These are phyloP conservation scores for Fragum sueziense DNA, from an alignment of 2,888 invertebrate genomes.

Conservation along the genomic window DNA sequence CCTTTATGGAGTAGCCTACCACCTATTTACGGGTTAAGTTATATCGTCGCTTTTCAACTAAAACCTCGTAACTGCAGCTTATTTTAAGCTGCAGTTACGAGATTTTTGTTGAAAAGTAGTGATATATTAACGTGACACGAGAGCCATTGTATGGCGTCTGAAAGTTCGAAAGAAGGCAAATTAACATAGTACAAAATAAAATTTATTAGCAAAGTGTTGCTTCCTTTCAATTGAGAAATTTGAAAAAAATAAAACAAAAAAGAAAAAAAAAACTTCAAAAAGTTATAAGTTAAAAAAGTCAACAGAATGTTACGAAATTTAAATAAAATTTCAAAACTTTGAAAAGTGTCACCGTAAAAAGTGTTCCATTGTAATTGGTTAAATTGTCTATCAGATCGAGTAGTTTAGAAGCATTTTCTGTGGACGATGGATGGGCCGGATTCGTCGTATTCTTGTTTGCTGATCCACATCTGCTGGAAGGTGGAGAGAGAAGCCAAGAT, in stretches of 20 bases:
- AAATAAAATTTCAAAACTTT: constrained; percentile 20
- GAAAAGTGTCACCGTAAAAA: constrained; percentile 17
- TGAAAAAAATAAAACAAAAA: constrained; percentile 13
- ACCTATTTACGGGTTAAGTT: neutral
- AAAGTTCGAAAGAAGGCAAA: constrained; percentile 35
- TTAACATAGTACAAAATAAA: constrained; percentile 23
- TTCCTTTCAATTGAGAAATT: constrained; percentile 12
- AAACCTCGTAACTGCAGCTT: too few relatives aligned
- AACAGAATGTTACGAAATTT: constrained; percentile 27
- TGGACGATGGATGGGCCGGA: constrained; percentile 27
- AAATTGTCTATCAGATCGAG: constrained; percentile 21
- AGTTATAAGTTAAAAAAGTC: constrained; percentile 19
- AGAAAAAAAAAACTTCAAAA: neutral
- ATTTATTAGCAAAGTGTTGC: constrained; percentile 29
- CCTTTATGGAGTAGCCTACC: constrained; percentile 1
- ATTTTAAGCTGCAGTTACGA: too few relatives aligned
- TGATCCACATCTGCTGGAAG: constrained; percentile 26
- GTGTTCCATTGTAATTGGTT: constrained; percentile 20
- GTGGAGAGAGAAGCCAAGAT: constrained; percentile 24
- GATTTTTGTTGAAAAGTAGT: too few relatives aligned
- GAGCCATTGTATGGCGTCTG: neutral
- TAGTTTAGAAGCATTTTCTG: constrained; percentile 83
- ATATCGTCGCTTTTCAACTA: too few relatives aligned
- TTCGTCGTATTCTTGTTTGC: constrained; percentile 22
- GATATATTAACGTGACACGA: constrained; percentile 21